Conservation (phyloP, 2,797 vertebrate genomes). For the Enteromius afrohamiltoni region DNA sequence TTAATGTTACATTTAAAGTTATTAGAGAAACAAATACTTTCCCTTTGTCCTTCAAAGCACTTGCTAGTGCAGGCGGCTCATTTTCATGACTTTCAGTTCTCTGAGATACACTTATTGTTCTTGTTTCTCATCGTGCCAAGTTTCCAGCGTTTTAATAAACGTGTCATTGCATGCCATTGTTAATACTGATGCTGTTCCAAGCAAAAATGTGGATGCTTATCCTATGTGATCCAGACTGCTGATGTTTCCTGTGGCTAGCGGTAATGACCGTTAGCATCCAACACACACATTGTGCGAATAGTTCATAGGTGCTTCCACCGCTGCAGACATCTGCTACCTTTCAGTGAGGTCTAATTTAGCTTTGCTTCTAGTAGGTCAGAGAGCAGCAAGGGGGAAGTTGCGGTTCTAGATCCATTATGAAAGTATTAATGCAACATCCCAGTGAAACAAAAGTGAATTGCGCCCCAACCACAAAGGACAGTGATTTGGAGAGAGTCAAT, state of each 20-base stretch:
- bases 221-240: neutral
- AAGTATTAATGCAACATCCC: neutral
- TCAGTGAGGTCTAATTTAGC: slow-evolving; percentile 50
- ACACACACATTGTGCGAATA: slow-evolving; percentile 22
- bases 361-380: slow-evolving; percentile 51
- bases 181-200: slow-evolving; percentile 36
- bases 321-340: slow-evolving; percentile 52
- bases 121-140: slow-evolving; percentile 7
- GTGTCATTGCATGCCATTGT: slow-evolving; percentile 33
- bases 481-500: slow-evolving; percentile 55
- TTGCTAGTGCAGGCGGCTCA: slow-evolving; percentile 26
- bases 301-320: slow-evolving; percentile 40
- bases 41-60: slow-evolving; percentile 2
- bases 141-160: slow-evolving; percentile 39
- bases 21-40: neutral
- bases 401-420: slow-evolving; percentile 5
- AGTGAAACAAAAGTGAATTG: slow-evolving; percentile 77
- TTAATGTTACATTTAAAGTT: too few species aligned
- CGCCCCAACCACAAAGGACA: slow-evolving; percentile 62
- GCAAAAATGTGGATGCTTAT: slow-evolving; percentile 11
- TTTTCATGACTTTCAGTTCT: slow-evolving; percentile 16
- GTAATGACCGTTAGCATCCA: slow-evolving; percentile 35
- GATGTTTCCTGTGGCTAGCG: slow-evolving; percentile 34
- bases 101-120: slow-evolving; percentile 8
- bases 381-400: slow-evolving; percentile 36